Evolutionary conservation across 2,797 vertebrate genomes (phyloP).

Genomic region (Malurus leucopterus): DNA sequence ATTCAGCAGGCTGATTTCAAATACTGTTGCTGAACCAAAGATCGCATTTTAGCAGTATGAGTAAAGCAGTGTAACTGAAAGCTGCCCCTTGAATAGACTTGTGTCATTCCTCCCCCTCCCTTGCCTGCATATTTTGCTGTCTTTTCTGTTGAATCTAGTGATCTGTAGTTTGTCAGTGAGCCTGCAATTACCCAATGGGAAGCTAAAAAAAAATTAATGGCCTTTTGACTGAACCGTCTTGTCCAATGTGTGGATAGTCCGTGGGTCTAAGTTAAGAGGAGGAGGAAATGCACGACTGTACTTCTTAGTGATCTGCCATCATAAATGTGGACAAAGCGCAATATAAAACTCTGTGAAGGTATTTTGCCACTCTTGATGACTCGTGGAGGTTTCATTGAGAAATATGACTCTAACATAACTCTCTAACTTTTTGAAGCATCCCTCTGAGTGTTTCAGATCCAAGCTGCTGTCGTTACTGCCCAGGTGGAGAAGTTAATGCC

Average conservation of each 20-base stretch:
- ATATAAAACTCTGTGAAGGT: not conserved
- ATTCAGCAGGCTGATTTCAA: not conserved
- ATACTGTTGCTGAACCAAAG: not conserved
- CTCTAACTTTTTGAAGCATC: not conserved
- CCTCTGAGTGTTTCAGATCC: not conserved
- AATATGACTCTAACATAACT: not conserved
- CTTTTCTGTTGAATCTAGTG: not conserved
- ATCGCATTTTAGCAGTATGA: not conserved
- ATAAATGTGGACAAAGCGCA: not conserved
- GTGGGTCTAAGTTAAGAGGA: not conserved
- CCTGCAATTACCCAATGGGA: not conserved
- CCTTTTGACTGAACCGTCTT: not conserved
- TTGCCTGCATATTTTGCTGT: not conserved
- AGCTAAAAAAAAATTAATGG: not conserved
- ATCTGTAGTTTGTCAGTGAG: not conserved
- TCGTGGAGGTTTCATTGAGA: not conserved
- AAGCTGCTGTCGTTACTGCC: not conserved
- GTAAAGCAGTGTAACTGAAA: not conserved
- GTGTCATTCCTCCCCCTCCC: not conserved
- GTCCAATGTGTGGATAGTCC: not conserved
- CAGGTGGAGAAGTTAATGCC: not conserved
- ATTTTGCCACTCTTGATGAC: not conserved
- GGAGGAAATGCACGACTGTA: not conserved
- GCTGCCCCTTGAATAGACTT: not conserved
- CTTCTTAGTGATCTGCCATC: not conserved